Base-by-base conservation (phyloP, 2,797 vertebrate species). In the Sebastes diploproa region DNA sequence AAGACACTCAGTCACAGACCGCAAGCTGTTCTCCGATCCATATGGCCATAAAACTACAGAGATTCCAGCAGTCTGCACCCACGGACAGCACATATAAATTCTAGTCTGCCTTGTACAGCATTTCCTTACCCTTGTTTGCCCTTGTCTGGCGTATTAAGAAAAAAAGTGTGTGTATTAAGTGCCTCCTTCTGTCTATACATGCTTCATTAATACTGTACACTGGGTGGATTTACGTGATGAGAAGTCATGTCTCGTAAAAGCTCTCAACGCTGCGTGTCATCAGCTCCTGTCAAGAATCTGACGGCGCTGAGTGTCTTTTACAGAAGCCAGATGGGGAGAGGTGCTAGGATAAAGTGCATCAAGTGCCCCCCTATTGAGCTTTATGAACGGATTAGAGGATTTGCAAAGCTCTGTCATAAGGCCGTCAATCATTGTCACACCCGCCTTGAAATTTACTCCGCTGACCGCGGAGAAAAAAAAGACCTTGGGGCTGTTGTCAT, bases 361-460 rank as follows among this genome's bases (percentile, higher is more conserved):
- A 92, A 92, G 92, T 89, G 86, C 88, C 88, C 89, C 87, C 88
- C 92, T 86, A 78, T 91, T 90, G 91, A 94, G 91, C 92, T 89
- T 85, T 82, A 87, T 85, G 81, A 85, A 92, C 55, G 92, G 94
- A 95, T 95, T 94, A 95, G 92, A 91, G 94, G 94, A 94, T 96
- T 95, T 91, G 94, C 87, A 88, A 88, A 87, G 91, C 86, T 88
- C 92, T 93, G 93, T 94, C 92, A 93, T 80, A 81, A 87, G 87
- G 86, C 92, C 83, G 91, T 95, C 95, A 92, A 90, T 95, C 95
- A 94, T 59, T 89, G 88, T 91, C 88, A 85, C 88, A 82, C 88
- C 86, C 50, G 72, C 68, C 75, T 52, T 80, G 75, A 87, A 78
- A 90, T 91, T 87, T 92, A 92, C 54, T 32, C 23, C 27, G 14